Conservation (phyloP, 2,113 vertebrate genomes). For the Felis catus region DNA sequence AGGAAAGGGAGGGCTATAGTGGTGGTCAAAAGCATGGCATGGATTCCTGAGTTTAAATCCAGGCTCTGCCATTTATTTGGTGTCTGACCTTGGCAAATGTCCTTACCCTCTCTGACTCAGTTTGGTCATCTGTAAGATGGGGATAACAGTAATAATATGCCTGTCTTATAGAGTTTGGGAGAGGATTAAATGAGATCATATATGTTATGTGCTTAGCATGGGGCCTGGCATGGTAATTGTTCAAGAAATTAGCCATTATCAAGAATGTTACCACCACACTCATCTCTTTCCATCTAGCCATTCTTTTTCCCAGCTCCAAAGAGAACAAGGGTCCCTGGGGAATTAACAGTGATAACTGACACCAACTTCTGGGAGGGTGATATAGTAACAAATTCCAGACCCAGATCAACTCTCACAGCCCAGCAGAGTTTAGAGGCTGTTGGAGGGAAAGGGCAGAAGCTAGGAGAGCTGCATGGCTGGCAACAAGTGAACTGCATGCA, state of each 20-base stretch:
- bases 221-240: background rate
- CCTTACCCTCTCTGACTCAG: background rate
- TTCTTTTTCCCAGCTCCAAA: background rate
- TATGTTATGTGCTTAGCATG: background rate
- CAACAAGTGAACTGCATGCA: background rate
- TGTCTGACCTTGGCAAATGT: background rate
- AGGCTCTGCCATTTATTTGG: background rate
- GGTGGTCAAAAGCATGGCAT: background rate
- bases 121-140: background rate
- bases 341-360: background rate
- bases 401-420: background rate
- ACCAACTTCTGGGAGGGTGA: background rate
- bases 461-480: background rate
- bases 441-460: background rate
- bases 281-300: background rate
- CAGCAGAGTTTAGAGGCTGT: background rate
- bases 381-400: background rate
- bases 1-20: background rate
- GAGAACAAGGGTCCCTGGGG: background rate
- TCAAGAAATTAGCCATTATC: background rate
- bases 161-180: background rate
- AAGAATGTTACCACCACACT: background rate
- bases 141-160: background rate
- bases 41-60: background rate
- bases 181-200: background rate